These are phyloP conservation scores for Halocynthia roretzi DNA, from an alignment of 23 tunicate species.

Conservation along the genomic window DNA sequence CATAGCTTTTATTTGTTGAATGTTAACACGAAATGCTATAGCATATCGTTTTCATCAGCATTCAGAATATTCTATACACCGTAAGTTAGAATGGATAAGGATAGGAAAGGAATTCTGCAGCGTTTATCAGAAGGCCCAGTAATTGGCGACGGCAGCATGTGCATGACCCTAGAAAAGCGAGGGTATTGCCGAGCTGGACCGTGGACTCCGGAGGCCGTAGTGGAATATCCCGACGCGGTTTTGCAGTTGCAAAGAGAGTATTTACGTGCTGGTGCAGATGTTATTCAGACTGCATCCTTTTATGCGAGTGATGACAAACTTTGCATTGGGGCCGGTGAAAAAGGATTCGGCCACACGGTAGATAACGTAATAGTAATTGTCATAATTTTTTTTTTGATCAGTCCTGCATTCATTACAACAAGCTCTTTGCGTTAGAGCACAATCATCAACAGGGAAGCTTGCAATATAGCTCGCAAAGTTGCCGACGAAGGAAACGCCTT, in stretches of 20 bases:
- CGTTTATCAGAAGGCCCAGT: conserved; percentile 66
- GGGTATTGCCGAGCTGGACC: conserved; percentile 68
- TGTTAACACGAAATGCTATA: too few relatives aligned
- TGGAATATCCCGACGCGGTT: conserved; percentile 72
- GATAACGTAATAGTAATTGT: too few relatives aligned
- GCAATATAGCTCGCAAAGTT: conserved; percentile 62
- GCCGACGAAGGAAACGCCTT: conserved; percentile 57
- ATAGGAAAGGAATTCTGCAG: conserved; percentile 33
- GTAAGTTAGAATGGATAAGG: too few relatives aligned
- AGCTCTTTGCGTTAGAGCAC: conserved; percentile 17
- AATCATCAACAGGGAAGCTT: conserved; percentile 63
- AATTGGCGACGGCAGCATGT: conserved; percentile 86
- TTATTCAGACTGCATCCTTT: conserved; percentile 65
- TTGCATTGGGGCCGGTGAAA: background rate
- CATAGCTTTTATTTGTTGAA: too few relatives aligned
- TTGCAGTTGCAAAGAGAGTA: conserved; percentile 72
- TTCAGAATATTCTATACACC: too few relatives aligned
- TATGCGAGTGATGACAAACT: conserved; percentile 53
- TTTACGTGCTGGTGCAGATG: conserved; percentile 81
- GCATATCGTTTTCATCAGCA: too few relatives aligned
- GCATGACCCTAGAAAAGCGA: conserved; percentile 73
- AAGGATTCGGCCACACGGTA: conserved; percentile 7
- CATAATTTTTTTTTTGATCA: too few relatives aligned
- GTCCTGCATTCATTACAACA: too few relatives aligned
- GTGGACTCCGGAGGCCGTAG: conserved; percentile 78